A percentile compares a stretch with the other conserved stretches of the same genome.
These are phyloP conservation scores for Cotesia glomerata DNA, from an alignment of 1,140 invertebrate species.

Conservation along the genomic window DNA sequence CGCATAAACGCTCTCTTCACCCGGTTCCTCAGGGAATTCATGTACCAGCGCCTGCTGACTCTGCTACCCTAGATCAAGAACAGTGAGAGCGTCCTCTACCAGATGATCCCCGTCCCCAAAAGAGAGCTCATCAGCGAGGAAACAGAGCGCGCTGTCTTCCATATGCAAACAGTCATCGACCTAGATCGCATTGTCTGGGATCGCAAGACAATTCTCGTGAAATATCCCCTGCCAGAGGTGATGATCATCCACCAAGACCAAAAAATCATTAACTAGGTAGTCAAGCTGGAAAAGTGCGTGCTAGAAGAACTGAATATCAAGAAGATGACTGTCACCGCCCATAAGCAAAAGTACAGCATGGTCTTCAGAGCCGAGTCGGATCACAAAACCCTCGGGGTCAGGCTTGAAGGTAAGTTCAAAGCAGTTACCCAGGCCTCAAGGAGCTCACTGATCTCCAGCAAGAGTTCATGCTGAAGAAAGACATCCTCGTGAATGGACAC, in stretches of 20 bases:
- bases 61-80: slow-evolving; percentile 57
- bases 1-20: slow-evolving; percentile 96
- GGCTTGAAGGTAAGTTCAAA: slow-evolving; percentile 90
- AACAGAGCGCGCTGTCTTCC: slow-evolving; percentile 88
- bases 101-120: slow-evolving; percentile 82
- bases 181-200: slow-evolving; percentile 91
- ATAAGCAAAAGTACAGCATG: slow-evolving; percentile 94
- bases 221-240: slow-evolving; percentile 96
- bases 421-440: slow-evolving; percentile 82
- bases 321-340: slow-evolving; percentile 83
- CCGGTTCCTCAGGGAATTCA: slow-evolving; percentile 96
- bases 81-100: slow-evolving; percentile 83
- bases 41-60: slow-evolving; percentile 87
- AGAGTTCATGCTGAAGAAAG: slow-evolving; percentile 74
- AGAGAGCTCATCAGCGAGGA: slow-evolving; percentile 78
- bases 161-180: too few species aligned
- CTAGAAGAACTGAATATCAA: slow-evolving; percentile 94
- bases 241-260: slow-evolving; percentile 91
- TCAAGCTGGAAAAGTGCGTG: slow-evolving; percentile 85
- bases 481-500: slow-evolving; percentile 77
- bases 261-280: slow-evolving; percentile 80
- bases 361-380: slow-evolving; percentile 93
- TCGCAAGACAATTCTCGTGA: slow-evolving; percentile 90
- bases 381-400: slow-evolving; percentile 84
- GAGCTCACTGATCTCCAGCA: slow-evolving; percentile 84